Base-by-base conservation (phyloP, 2,888 invertebrate genomes). In the Palloptera scutellata region DNA sequence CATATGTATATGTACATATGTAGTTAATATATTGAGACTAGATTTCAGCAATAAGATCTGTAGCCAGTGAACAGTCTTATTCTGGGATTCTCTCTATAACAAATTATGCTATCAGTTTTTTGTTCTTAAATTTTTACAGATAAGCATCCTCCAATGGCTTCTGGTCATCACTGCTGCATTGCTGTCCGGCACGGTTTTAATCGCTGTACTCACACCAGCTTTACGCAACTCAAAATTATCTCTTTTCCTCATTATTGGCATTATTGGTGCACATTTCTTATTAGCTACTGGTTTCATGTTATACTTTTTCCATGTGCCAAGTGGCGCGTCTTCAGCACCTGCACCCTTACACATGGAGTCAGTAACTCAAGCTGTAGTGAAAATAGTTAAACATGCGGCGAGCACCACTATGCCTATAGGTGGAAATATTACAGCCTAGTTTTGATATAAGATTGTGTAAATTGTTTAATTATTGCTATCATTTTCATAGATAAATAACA, bases 241-340 rank as follows among this genome's bases (percentile, higher is more conserved):
- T 52, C 82, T 90, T 58, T 85, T 90, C 64, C 86, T 91, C 17
- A 86, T 90, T 67, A 86, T 86, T 17, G 88, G 89, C 40, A 92
- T 97, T 59, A 81, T 94, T 60, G 86, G 88, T 17, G 90, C 93
- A 71, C 97, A 97, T 83, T 89, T 95, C 61, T 82, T 94, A 17
- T 83, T 97, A 41, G 96, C 96, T 1, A 88, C 92, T 41, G 95
- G 95, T 12, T 96, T 97, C 81, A 93, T 95, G 92, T 78, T 92
- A 68, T 92, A 90, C 78, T 94, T 94, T 83, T 94, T 93, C 76
- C 91, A 92, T 77, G 88, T 86, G 1, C 89, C 91, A 10, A 74
- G 69, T 52, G 63, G 30, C 15, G 41, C 66, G 1, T 0, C 40
- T 1, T 67, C 61, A 11, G 1, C 5, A 1, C 61, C 65, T 3